Base-by-base conservation (phyloP, 2,113 vertebrate species). In the Rhizomys pruinosus region DNA sequence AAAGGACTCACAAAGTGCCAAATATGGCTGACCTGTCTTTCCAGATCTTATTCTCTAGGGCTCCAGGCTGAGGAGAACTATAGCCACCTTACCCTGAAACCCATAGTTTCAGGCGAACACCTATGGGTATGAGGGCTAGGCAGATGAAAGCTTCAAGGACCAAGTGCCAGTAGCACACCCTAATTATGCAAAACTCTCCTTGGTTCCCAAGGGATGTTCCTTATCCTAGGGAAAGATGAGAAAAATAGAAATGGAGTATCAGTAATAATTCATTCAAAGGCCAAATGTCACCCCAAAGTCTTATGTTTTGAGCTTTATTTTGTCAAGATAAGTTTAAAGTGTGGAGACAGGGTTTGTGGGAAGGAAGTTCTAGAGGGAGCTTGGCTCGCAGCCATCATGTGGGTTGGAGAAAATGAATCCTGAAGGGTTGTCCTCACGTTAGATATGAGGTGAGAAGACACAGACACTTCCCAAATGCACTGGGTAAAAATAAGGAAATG, bases 231-330 rank as follows among this genome's bases (percentile, higher is more conserved):
- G 76, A 96, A 95, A 96, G 63, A 47, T 39, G 97, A 92, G 88
- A 66, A 90, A 71, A 87, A 88, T 78, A 95, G 93, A 97, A 97
- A 96, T n/a, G 63, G 79, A 96, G 52, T n/a, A 87, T 5, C 1
- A 84, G 27, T 69, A 73, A 95, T 7, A 19, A n/a, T 89, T 76
- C 69, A 16, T 90, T 93, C 72, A 19, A 39, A 96, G 90, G 63
- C 89, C 95, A 96, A 93, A 66, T n/a, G 91, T 2, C 39, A 90
- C 88, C 57, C 76, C 7, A 29, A 94, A 88, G 5, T 39, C 17
- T 55, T 89, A 5, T 37, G 34, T 80, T 91, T 90, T 86, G 72
- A 86, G 39, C 69, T 91, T 52, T 22, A 76, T 90, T 92, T 84
- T 84, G 57, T 94, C 88, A 17, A 39, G 84, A 42, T 22, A 92